These are phyloP conservation scores for Trissolcus brochymenae DNA, from an alignment of 2,888 invertebrate genomes.

Conservation along the genomic window DNA sequence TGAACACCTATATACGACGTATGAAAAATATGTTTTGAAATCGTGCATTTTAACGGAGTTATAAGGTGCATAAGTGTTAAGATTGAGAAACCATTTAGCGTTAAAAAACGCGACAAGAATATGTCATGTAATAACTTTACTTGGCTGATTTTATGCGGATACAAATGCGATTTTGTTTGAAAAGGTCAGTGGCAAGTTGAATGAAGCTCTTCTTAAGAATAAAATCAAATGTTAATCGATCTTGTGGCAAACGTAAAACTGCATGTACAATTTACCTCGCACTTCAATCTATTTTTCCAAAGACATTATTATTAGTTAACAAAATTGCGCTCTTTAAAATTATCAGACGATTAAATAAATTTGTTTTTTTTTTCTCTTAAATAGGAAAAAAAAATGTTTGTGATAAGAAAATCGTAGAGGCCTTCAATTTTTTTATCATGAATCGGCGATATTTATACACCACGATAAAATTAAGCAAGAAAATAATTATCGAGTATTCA, in stretches of 20 bases:
- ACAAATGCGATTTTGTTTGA: constrained; percentile 43
- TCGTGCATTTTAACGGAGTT: no score
- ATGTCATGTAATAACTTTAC: constrained; percentile 36
- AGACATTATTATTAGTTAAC: no score
- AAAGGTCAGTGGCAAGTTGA: constrained; percentile 52
- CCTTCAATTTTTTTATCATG: constrained; percentile 37
- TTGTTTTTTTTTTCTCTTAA: no score
- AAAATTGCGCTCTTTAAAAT: no score
- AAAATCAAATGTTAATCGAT: constrained; percentile 37
- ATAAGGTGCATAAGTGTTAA: no score
- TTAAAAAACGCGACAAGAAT: constrained; percentile 25
- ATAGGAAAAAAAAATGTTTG: no score
- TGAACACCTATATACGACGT: no score
- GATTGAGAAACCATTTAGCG: neutral
- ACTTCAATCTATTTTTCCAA: no score
- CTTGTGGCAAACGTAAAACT: constrained; percentile 1
- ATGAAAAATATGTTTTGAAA: no score
- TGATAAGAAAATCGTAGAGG: constrained; percentile 1
- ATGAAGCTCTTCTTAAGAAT: constrained; percentile 33
- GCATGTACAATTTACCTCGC: neutral
- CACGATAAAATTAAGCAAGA: constrained; percentile 56
- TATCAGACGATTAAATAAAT: no score
- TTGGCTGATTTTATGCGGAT: constrained; percentile 28
- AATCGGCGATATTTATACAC: constrained; percentile 31
- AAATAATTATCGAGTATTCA: constrained; percentile 57